A percentile compares a stretch with the other conserved stretches of the same genome.
Conservation (phyloP, 2,797 vertebrate species). For the Sebastes reedi region DNA sequence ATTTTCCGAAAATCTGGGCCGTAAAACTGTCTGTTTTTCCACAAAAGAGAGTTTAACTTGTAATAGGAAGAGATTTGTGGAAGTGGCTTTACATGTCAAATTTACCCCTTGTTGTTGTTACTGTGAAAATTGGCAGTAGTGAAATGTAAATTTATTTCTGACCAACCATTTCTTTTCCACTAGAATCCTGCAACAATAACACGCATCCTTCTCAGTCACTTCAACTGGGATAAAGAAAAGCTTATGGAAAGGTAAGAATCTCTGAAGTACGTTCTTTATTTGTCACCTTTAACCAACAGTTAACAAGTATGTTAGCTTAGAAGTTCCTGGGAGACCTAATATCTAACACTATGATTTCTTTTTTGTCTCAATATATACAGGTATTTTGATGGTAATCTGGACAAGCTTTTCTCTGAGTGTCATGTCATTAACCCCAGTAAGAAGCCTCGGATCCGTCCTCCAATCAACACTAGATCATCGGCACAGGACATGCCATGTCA, state of each 20-base stretch:
- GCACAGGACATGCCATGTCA: constrained; percentile 99
- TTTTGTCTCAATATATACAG: constrained; percentile 73
- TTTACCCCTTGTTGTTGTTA: not conserved
- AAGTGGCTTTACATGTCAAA: not conserved
- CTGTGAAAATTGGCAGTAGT: not conserved
- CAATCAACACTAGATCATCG: constrained; percentile 98
- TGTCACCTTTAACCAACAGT: not conserved
- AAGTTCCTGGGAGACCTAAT: not conserved
- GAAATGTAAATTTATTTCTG: not conserved
- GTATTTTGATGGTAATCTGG: constrained; percentile 99
- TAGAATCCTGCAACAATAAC: constrained; percentile 99
- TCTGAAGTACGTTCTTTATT: not conserved
- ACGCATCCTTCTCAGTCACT: constrained; percentile 99
- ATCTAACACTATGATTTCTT: not conserved
- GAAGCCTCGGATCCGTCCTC: constrained; percentile 94
- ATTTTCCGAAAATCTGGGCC: not conserved
- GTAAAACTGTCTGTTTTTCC: not conserved
- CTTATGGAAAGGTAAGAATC: constrained; percentile 96
- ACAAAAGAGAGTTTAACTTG: not conserved
- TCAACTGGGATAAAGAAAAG: constrained; percentile 99
- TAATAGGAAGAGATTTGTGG: not conserved
- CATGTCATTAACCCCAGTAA: constrained; percentile 99
- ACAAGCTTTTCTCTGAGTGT: constrained; percentile 99
- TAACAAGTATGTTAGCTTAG: not conserved
- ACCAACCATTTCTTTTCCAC: constrained; percentile 41